These are phyloP conservation scores for Philopedon plagiatum DNA, from an alignment of 2,888 invertebrate genomes.

Conservation along the genomic window DNA sequence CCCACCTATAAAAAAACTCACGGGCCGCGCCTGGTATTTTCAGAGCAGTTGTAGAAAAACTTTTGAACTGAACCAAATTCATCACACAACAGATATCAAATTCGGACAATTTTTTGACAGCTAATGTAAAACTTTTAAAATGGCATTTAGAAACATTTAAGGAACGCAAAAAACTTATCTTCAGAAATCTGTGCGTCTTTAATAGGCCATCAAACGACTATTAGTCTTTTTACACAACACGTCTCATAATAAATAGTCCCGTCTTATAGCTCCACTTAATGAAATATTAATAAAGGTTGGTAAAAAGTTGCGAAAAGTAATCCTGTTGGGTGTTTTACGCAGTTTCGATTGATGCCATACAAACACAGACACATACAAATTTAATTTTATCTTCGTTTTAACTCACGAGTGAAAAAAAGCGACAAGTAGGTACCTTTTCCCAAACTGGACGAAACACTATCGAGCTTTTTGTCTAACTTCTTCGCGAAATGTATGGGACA, in stretches of 20 bases:
- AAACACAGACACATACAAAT: constrained; percentile 54
- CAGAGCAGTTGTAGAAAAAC: too few species aligned
- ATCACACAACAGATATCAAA: background rate
- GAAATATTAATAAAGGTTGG: constrained; percentile 62
- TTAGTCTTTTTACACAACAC: constrained; percentile 20
- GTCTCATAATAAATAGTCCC: constrained; percentile 52
- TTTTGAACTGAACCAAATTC: too few species aligned
- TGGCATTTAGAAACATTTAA: background rate
- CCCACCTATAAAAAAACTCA: too few species aligned
- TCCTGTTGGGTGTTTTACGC: constrained; percentile 66
- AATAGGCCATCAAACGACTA: constrained; percentile 24
- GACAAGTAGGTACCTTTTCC: background rate
- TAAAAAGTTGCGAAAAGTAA: constrained; percentile 58
- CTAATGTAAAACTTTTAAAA: background rate
- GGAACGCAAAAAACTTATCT: background rate
- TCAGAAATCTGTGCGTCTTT: background rate
- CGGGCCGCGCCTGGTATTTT: too few species aligned
- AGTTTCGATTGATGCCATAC: constrained; percentile 52
- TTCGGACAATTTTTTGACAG: constrained; percentile 2
- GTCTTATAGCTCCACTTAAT: constrained; percentile 60
- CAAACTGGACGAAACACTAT: constrained; percentile 23
- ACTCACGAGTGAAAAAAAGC: constrained; percentile 6
- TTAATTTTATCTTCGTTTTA: constrained; percentile 59
- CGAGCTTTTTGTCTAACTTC: constrained; percentile 12
- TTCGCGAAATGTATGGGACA: constrained; percentile 38